Evolutionary conservation across 2,888 invertebrate species (phyloP).

Genomic region (Erebia epiphron): DNA sequence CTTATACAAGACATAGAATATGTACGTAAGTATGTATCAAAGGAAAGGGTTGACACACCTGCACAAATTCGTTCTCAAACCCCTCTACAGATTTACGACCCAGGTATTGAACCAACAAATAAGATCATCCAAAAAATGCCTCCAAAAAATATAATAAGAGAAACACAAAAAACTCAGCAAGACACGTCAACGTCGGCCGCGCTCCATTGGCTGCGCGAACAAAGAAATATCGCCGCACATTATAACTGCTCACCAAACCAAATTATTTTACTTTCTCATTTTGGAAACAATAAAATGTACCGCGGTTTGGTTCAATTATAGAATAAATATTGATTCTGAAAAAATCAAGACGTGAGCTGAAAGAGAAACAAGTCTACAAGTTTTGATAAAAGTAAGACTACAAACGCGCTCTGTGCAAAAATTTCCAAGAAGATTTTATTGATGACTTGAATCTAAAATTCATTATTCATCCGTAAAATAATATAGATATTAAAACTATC

Average conservation of each 20-base stretch:
- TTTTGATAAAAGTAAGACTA: too few relatives aligned
- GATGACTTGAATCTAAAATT: too few relatives aligned
- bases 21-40: conserved; percentile 43
- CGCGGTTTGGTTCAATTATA: conserved; percentile 20
- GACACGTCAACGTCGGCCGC: conserved; percentile 71
- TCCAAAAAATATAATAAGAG: conserved; percentile 79
- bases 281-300: conserved; percentile 35
- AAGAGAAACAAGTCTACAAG: too few relatives aligned
- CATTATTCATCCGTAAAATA: too few relatives aligned
- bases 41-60: conserved; percentile 76
- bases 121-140: conserved; percentile 75
- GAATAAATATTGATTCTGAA: background rate
- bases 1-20: background rate
- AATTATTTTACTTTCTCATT: conserved; percentile 42
- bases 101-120: conserved; percentile 79
- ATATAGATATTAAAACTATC: too few relatives aligned
- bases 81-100: conserved; percentile 74
- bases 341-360: too few relatives aligned
- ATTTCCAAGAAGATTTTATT: too few relatives aligned
- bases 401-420: too few relatives aligned
- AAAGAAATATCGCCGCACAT: conserved; percentile 77
- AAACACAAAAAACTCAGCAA: conserved; percentile 74
- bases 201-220: conserved; percentile 76
- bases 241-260: conserved; percentile 61
- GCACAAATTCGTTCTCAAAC: conserved; percentile 68